phyloP scores from a whole-genome alignment of 2,113 vertebrate species.

The Isurus oxyrinchus region DNA sequence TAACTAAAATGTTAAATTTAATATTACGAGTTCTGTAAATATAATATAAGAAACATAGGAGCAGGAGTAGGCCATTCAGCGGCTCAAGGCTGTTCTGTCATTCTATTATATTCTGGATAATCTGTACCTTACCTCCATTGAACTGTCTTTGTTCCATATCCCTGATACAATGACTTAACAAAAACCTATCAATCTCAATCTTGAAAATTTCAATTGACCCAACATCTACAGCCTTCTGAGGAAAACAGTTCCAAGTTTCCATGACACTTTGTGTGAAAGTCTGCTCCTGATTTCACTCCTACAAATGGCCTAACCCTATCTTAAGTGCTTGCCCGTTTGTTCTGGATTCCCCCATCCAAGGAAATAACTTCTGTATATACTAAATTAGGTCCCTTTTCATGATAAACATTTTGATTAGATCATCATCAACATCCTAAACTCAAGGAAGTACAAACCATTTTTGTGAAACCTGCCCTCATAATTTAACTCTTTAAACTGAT shows the following conservation, averaged over 20 bases:
- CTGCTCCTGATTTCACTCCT: not conserved
- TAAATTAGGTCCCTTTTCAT: not conserved
- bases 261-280: not conserved
- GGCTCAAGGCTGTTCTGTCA: not conserved
- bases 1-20: not conserved
- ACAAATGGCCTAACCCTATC: not conserved
- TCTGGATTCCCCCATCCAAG: not conserved
- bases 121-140: not conserved
- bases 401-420: not conserved
- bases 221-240: not conserved
- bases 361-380: not conserved
- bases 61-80: not conserved
- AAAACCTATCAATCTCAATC: not conserved
- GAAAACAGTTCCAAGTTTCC: not conserved
- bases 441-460: not conserved
- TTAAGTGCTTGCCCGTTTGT: not conserved
- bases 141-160: not conserved
- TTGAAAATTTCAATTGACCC: not conserved
- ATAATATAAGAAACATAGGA: not conserved
- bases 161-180: not conserved
- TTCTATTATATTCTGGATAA: not conserved
- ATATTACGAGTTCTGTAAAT: not conserved
- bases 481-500: not conserved
- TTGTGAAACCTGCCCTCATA: not conserved
- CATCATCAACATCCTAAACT: not conserved